Evolutionary conservation across 2,888 invertebrate species (phyloP).

Genomic region (Torymus tubicola): DNA sequence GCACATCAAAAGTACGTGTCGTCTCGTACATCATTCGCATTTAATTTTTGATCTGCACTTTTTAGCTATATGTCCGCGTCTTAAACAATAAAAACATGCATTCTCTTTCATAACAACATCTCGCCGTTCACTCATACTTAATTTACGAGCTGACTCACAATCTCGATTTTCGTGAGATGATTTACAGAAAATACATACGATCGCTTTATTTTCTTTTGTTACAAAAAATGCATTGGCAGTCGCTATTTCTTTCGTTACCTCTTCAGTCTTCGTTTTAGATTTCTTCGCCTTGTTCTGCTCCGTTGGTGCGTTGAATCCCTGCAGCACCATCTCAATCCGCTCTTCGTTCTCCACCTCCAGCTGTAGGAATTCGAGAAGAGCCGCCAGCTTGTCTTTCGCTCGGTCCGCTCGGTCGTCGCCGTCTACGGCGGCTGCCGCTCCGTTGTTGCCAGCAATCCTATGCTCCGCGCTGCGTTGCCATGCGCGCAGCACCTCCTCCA

Average conservation of each 20-base stretch:
- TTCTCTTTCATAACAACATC: not conserved
- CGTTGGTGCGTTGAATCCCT: constrained; percentile 1
- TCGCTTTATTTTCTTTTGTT: not conserved
- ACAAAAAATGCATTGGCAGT: not conserved
- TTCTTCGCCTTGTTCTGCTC: not conserved
- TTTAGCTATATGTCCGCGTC: not conserved
- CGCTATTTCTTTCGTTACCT: not conserved
- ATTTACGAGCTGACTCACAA: not conserved
- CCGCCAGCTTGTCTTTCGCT: no score
- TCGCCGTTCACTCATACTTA: not conserved
- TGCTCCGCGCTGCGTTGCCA: constrained; percentile 53
- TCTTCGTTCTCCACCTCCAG: no score
- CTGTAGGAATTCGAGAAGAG: no score
- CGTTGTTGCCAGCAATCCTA: no score
- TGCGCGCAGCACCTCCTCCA: constrained; percentile 58
- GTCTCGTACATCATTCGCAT: not conserved
- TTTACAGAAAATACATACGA: not conserved
- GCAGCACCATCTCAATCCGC: no score
- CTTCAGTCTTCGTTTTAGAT: not conserved
- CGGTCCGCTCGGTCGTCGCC: no score
- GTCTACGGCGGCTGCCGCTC: no score
- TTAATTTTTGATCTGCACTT: not conserved
- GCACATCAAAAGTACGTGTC: constrained; percentile 2
- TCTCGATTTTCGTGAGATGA: not conserved
- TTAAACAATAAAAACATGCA: not conserved